These are phyloP conservation scores for Tribolium freemani DNA, from an alignment of 2,888 invertebrate genomes.

Conservation along the genomic window DNA sequence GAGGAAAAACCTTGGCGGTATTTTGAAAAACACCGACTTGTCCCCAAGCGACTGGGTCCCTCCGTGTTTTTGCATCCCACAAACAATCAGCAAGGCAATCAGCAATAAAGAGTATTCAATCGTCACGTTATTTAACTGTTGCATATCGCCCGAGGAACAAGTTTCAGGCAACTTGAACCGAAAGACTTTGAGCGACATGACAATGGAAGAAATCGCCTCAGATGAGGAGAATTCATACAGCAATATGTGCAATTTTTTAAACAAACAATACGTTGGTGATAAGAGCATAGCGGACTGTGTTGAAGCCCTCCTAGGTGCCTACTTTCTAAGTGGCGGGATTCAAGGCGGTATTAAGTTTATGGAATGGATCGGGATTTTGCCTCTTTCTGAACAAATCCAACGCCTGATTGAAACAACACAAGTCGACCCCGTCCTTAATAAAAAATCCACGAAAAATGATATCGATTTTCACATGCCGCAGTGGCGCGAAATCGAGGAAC, in stretches of 20 bases:
- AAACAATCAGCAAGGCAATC: conserved; percentile 67
- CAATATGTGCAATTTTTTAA: conserved; percentile 68
- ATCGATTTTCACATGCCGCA: conserved; percentile 67
- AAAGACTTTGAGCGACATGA: conserved; percentile 44
- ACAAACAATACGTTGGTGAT: conserved; percentile 70
- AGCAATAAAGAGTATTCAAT: conserved; percentile 65
- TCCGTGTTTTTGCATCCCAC: conserved; percentile 80
- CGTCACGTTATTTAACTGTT: conserved; percentile 68
- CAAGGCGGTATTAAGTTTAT: conserved; percentile 57
- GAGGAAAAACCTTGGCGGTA: conserved; percentile 71
- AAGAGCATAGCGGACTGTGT: conserved; percentile 86
- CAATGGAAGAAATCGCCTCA: conserved; percentile 25
- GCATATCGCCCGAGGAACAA: conserved; percentile 67
- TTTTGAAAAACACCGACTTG: conserved; percentile 77
- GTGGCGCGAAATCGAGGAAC: conserved; percentile 71
- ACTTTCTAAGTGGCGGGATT: conserved; percentile 72
- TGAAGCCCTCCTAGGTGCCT: conserved; percentile 88
- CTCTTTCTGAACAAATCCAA: conserved; percentile 57
- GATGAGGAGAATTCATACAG: conserved; percentile 54
- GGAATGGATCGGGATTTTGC: conserved; percentile 70
- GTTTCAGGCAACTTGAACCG: conserved; percentile 58
- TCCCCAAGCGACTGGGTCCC: conserved; percentile 83
- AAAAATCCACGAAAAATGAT: conserved; percentile 64
- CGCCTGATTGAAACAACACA: conserved; percentile 53
- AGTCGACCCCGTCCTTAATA: conserved; percentile 64